Evolutionary conservation across 2,888 invertebrate species (phyloP), one percentile per base, ranked within the genome.

Genomic region (Tricholauxania praeusta): DNA sequence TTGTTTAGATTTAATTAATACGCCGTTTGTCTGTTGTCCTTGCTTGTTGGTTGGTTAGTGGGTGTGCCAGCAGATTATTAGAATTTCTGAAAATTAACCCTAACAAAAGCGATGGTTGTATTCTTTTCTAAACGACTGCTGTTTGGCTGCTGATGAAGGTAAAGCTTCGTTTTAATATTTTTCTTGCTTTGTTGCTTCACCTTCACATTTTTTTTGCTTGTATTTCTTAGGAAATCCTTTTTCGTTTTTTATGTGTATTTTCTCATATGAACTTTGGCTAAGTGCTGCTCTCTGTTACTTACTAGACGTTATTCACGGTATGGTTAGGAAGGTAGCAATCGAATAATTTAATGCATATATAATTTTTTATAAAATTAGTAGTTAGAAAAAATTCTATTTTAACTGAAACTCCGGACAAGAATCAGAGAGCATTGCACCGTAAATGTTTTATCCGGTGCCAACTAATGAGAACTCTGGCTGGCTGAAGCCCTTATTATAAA

Each of bases 1-100:
- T 84, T 80, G 79, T 80, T 79, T 74, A 80, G 79, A 79, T 83
- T 85, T 84, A 84, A 84, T 84, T 84, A 84, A 84, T 83, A 82
- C 83, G 82, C 79, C 80, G 78, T 77, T 78, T 77, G 53, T 76
- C 72, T 76, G 77, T 59, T 77, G 79, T 74, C 75, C 72, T 72
- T 77, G 74, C n/a, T 73, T 32, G n/a, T 55, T 14, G 48, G 32
- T 60, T 7, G 47, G 15, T 48, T 72, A 55, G 15, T 72, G 78
- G 82, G 82, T 81, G 82, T 82, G 73, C 53, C 81, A 78, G 75
- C 80, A 81, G 80, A 82, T 82, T 81, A 82, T 82, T 82, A 83
- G 82, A 83, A 78, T 82, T 83, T 83, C 83, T 80, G 77, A 78
- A 79, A 82, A 83, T 77, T 80, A 72, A 76, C 76, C 39, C 5